These are phyloP conservation scores for Pithys albifrons DNA, from an alignment of 2,113 vertebrate genomes.

Conservation along the genomic window DNA sequence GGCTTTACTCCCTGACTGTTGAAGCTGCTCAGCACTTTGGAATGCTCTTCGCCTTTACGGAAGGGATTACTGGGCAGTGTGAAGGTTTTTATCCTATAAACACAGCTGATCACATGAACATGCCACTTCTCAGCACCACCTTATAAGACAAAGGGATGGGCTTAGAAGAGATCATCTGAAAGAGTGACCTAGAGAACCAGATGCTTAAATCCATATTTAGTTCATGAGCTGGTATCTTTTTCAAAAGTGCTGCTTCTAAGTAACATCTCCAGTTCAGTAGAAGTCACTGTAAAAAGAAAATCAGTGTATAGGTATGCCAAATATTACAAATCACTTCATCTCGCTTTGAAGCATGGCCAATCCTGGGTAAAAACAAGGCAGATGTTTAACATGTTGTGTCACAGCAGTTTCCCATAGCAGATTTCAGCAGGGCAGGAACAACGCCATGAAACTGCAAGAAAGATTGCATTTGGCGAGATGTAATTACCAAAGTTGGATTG, in stretches of 20 bases:
- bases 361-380: neutral
- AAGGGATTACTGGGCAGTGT: neutral
- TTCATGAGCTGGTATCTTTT: neutral
- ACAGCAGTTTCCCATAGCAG: neutral
- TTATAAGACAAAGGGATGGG: neutral
- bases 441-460: neutral
- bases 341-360: neutral
- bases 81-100: neutral
- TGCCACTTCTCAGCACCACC: neutral
- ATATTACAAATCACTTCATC: neutral
- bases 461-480: neutral
- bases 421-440: neutral
- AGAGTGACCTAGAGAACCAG: neutral
- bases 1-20: neutral
- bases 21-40: neutral
- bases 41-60: neutral
- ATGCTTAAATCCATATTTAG: neutral
- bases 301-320: neutral
- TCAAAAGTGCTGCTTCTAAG: neutral
- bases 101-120: neutral
- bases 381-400: neutral
- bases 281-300: neutral
- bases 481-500: slow-evolving; percentile 20
- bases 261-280: neutral
- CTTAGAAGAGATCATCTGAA: neutral